A percentile compares a stretch with the other conserved stretches of the same genome.
These are phyloP conservation scores for Muscidifurax raptorellus DNA, from an alignment of 1,140 invertebrate genomes.

Conservation along the genomic window DNA sequence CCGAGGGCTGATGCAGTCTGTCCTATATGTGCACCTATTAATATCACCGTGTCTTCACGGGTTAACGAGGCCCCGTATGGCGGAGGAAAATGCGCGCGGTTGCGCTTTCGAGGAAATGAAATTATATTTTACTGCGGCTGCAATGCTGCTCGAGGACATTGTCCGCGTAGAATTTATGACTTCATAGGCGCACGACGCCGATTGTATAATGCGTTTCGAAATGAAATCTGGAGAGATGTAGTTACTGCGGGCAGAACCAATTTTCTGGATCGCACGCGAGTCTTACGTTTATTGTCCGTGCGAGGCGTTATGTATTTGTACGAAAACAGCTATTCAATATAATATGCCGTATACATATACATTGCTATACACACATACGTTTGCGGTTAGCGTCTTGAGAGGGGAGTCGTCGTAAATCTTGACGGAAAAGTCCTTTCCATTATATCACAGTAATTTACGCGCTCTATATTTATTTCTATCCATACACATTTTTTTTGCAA, in stretches of 20 bases:
- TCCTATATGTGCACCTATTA: conserved; percentile 16
- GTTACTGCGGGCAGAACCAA: background rate
- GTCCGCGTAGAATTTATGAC: background rate
- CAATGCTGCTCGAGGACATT: background rate
- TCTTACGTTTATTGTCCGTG: background rate
- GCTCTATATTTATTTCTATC: too few species aligned
- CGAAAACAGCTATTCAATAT: too few species aligned
- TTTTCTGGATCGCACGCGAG: background rate
- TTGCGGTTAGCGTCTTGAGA: too few species aligned
- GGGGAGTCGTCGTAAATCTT: too few species aligned
- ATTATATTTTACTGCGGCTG: background rate
- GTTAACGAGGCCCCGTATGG: background rate
- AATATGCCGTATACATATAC: too few species aligned
- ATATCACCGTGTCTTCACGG: conserved; percentile 20
- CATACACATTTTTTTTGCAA: too few species aligned
- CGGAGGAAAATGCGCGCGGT: background rate
- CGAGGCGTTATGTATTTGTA: background rate
- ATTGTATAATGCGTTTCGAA: too few species aligned
- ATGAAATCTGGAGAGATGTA: background rate
- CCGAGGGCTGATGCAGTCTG: background rate
- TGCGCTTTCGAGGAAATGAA: background rate
- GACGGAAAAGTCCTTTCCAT: too few species aligned
- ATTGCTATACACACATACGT: too few species aligned
- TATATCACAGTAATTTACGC: too few species aligned
- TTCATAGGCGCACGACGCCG: background rate